These are phyloP conservation scores for Pelosia muscerda DNA, from an alignment of 2,888 invertebrate genomes.

Conservation along the genomic window DNA sequence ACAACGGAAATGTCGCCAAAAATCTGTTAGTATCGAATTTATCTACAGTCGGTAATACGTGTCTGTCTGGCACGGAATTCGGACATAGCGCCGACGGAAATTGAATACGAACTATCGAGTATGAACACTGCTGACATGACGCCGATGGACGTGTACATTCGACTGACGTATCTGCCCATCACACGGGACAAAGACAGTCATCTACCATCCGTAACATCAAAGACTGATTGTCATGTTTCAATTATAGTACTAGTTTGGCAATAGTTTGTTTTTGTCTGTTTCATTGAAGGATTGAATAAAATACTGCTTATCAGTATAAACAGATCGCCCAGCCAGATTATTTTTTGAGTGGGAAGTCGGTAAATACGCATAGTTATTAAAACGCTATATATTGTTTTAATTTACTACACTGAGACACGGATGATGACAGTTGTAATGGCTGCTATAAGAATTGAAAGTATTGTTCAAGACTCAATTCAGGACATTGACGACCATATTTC, in stretches of 20 bases:
- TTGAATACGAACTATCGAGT: conserved; percentile 74
- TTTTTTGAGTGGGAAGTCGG: no score
- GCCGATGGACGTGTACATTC: conserved; percentile 61
- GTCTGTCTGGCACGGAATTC: conserved; percentile 58
- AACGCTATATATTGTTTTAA: no score
- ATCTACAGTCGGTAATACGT: conserved; percentile 63
- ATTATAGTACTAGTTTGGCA: conserved; percentile 18
- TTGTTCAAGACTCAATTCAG: no score
- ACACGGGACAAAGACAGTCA: conserved; percentile 70
- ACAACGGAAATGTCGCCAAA: conserved; percentile 18
- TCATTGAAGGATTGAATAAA: neutral
- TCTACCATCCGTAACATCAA: conserved; percentile 65
- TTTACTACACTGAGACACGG: no score
- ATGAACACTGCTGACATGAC: conserved; percentile 63
- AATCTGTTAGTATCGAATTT: conserved; percentile 49
- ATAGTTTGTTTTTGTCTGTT: neutral
- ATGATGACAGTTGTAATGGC: no score
- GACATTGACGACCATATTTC: no score
- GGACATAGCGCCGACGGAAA: conserved; percentile 68
- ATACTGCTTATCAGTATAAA: neutral
- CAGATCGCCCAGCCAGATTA: no score
- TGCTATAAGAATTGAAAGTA: no score
- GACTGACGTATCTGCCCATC: conserved; percentile 69
- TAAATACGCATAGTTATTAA: no score
- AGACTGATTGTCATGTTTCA: conserved; percentile 63